Evolutionary conservation across 2,888 invertebrate species (phyloP).

Genomic region (Eumerus sabulonum): DNA sequence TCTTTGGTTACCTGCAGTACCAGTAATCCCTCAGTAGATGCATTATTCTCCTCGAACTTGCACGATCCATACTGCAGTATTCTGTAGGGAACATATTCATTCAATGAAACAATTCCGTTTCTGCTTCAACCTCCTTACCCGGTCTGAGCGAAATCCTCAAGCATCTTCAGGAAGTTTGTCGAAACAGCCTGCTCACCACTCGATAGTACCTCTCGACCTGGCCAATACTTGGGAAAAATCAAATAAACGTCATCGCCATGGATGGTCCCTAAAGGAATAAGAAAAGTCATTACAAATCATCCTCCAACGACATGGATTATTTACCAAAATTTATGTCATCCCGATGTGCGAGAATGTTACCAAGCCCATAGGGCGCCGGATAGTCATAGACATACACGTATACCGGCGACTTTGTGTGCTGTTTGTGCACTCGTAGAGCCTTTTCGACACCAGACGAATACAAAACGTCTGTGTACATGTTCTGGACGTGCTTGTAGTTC

Average conservation of each 20-base stretch:
- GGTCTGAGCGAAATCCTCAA: conserved; percentile 69
- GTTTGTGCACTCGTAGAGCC: conserved; percentile 82
- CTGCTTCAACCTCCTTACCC: conserved; percentile 25
- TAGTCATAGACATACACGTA: conserved; percentile 84
- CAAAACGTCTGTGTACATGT: conserved; percentile 84
- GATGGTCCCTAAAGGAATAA: conserved; percentile 70
- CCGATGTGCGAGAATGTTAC: conserved; percentile 80
- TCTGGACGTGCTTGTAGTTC: conserved; percentile 76
- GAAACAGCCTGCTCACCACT: conserved; percentile 69
- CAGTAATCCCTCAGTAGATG: conserved; percentile 11
- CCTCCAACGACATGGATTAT: conserved; percentile 72
- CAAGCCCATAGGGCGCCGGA: conserved; percentile 82
- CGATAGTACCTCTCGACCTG: conserved; percentile 33
- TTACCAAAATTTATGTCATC: conserved; percentile 79
- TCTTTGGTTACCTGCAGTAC: conserved; percentile 38
- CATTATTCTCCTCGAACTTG: conserved; percentile 30
- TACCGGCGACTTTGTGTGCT: conserved; percentile 81
- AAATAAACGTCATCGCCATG: conserved; percentile 74
- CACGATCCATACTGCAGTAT: conserved; percentile 37
- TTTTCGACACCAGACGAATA: conserved; percentile 82
- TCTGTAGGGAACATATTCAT: conserved; percentile 4
- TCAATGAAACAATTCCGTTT: neutral
- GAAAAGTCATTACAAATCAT: neutral
- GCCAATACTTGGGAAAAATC: conserved; percentile 66
- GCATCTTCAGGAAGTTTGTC: conserved; percentile 72